A percentile compares a stretch with the other conserved stretches of the same genome.
phyloP scores from a whole-genome alignment of 2,113 vertebrate species.

The Pelmatolapia mariae region DNA sequence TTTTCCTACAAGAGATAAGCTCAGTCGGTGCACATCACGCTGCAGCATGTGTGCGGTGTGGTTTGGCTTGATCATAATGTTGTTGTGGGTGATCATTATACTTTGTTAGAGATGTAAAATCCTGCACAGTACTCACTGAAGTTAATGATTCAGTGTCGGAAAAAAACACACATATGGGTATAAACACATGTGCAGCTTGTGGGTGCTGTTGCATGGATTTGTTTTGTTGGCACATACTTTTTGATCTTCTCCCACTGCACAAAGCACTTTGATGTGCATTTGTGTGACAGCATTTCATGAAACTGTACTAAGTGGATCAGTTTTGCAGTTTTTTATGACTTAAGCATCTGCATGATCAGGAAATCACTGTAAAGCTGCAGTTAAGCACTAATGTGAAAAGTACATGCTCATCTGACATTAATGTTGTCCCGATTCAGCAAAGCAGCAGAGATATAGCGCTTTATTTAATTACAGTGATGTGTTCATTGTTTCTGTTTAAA shows the following conservation, averaged over 20 bases:
- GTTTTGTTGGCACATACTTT: neutral
- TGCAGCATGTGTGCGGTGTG: neutral
- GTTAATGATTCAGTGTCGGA: neutral
- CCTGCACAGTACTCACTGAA: neutral
- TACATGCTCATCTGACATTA: neutral
- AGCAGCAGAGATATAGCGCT: neutral
- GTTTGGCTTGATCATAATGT: neutral
- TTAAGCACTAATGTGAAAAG: neutral
- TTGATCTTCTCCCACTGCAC: neutral
- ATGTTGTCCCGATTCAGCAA: neutral
- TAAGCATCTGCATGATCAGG: neutral
- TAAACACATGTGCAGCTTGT: neutral
- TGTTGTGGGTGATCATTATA: neutral
- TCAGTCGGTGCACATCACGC: neutral
- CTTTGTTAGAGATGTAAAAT: neutral
- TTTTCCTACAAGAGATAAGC: neutral
- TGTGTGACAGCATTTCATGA: neutral
- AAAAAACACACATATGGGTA: neutral
- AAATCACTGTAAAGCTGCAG: neutral
- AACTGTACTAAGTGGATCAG: neutral
- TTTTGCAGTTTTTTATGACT: neutral
- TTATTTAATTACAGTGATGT: constrained; percentile 24
- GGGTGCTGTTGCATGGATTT: neutral
- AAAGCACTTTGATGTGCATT: neutral
- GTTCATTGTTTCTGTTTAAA: constrained; percentile 29